Base-by-base conservation (phyloP, 2,797 vertebrate species). In the Pangasius macronema region DNA sequence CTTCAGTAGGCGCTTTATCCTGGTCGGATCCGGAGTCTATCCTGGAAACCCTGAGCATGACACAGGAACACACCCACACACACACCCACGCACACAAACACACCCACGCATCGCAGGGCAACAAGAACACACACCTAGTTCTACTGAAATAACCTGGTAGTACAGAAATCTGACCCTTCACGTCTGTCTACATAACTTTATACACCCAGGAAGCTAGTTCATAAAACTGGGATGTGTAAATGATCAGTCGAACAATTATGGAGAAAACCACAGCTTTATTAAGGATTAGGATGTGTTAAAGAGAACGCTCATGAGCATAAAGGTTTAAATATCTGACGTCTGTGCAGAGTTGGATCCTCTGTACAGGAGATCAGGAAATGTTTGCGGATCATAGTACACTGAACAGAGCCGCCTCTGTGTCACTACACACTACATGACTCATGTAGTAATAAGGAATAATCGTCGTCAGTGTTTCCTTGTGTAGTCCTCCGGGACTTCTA, bases 381-480 rank as follows among this genome's bases (percentile, higher is more conserved):
- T 88, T 90, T 90, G 65, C 65, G 77, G 83, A 61, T 85, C 86
- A 90, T 85, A 88, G 83, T 88, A 65, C 89, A 83, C 36, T 22
- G 36, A 59, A 86, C 61, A 81, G 63, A 30, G 1, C 51, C 5
- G 55, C 9, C 16, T 73, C n/a, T 51, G 61, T 70, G 42, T 33
- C 18, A 24, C 7, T 70, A 49, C 33, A 36, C 53, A 79, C 73
- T 55, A 20, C 39, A 24, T 63, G 57, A 46, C 57, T 63, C 39
- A 30, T n/a, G 79, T 3, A 18, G n/a, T 24, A 49, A 3, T 30
- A n/a, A 49, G 80, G 51, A 82, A 63, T 80, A 39, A 59, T 6
- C 1, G 0, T 59, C 39, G 30, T 80, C 77, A 81, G 16, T 27
- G 55, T 81, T 42, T 82, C 57, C 57, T 36, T 82, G 55, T 30